A percentile compares a stretch with the other conserved stretches of the same genome.
These are phyloP conservation scores for Chaetops frenatus DNA, from an alignment of 2,113 vertebrate species.

Conservation along the genomic window DNA sequence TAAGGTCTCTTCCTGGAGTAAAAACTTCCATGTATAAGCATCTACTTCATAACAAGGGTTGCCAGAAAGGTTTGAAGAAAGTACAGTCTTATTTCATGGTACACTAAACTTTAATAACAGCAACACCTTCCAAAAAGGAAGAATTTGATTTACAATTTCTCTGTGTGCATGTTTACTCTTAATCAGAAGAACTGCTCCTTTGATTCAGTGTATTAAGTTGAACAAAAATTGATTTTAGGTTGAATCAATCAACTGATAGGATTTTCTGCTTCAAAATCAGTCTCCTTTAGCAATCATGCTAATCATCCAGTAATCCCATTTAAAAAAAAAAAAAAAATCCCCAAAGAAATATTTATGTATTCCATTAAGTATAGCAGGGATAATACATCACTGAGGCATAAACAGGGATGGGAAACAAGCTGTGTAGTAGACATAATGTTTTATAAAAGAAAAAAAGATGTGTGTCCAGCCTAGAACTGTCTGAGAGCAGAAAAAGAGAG, in stretches of 20 bases:
- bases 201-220: slow-evolving; percentile 20
- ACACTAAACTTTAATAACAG: slow-evolving; percentile 63
- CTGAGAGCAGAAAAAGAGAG: background rate
- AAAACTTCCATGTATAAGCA: background rate
- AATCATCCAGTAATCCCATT: slow-evolving; percentile 40
- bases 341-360: background rate
- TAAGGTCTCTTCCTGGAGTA: background rate
- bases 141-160: slow-evolving; percentile 65
- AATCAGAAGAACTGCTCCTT: slow-evolving; percentile 59
- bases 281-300: slow-evolving; percentile 32
- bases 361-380: background rate
- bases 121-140: slow-evolving; percentile 21
- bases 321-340: background rate
- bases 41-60: slow-evolving; percentile 38
- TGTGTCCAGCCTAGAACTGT: background rate
- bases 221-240: slow-evolving; percentile 62
- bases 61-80: slow-evolving; percentile 47
- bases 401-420: background rate
- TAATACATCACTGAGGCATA: background rate
- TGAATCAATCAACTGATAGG: slow-evolving; percentile 48
- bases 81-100: slow-evolving; percentile 67
- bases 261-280: slow-evolving; percentile 59
- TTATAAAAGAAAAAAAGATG: background rate
- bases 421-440: background rate
- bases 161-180: slow-evolving; percentile 35